phyloP scores from a whole-genome alignment of 2,797 vertebrate genomes.

The Phalloptychus januarius region DNA sequence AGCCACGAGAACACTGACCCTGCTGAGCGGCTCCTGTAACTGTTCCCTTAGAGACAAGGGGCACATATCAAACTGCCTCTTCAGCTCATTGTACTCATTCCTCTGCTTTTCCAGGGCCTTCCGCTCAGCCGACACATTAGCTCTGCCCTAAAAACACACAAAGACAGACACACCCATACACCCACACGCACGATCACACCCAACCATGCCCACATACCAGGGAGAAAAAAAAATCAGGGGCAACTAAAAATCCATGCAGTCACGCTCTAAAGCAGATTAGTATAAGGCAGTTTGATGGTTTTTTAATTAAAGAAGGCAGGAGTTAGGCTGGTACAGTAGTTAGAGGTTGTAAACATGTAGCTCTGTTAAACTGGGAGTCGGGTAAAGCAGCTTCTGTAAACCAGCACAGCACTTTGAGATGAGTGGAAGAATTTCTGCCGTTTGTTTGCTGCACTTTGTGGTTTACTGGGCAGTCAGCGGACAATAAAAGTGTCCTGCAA shows the following conservation, averaged over 20 bases:
- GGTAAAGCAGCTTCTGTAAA: slow-evolving; percentile 7
- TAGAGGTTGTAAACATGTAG: slow-evolving; percentile 28
- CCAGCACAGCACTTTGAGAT: not conserved
- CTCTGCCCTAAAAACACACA: slow-evolving; percentile 93
- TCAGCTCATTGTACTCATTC: slow-evolving; percentile 94
- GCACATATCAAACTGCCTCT: slow-evolving; percentile 98
- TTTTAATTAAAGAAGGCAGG: slow-evolving; percentile 35
- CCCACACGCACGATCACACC: slow-evolving; percentile 19
- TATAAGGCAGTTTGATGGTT: slow-evolving; percentile 26
- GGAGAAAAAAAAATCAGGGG: slow-evolving; percentile 55
- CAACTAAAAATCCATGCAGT: slow-evolving; percentile 66
- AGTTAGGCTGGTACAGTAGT: slow-evolving; percentile 27
- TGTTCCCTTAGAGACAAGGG: slow-evolving; percentile 97
- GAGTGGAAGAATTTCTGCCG: slow-evolving; percentile 6
- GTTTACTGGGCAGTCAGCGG: slow-evolving; percentile 9
- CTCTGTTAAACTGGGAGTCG: slow-evolving; percentile 17
- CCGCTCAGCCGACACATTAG: slow-evolving; percentile 95
- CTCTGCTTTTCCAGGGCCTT: slow-evolving; percentile 93
- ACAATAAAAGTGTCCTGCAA: not conserved
- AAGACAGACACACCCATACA: slow-evolving; percentile 66
- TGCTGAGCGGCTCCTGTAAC: slow-evolving; percentile 96
- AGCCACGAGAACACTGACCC: slow-evolving; percentile 93
- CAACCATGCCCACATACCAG: slow-evolving; percentile 39
- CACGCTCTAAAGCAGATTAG: slow-evolving; percentile 47
- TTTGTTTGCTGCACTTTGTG: slow-evolving; percentile 20